These are phyloP conservation scores for Pantherophis alleghaniensis DNA, from an alignment of 2,797 vertebrate species.

Conservation along the genomic window DNA sequence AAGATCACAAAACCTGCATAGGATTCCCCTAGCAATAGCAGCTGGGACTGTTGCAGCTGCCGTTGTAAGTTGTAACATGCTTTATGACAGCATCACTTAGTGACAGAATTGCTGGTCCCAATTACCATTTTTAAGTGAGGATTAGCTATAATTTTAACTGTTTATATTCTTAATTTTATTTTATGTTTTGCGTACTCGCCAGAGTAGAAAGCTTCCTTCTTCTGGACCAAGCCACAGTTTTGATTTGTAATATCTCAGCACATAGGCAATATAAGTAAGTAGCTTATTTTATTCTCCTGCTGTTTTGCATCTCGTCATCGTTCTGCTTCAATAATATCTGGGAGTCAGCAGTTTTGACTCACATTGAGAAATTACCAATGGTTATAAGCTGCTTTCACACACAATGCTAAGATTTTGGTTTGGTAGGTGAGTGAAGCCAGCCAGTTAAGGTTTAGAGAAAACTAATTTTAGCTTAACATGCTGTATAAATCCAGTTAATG, in stretches of 20 bases:
- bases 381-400: background rate
- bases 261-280: background rate
- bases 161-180: no score
- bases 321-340: background rate
- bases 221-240: background rate
- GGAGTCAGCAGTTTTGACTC: background rate
- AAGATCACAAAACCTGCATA: no score
- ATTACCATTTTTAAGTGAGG: no score
- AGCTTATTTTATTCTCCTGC: background rate
- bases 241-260: background rate
- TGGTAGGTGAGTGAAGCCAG: background rate
- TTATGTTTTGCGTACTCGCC: background rate
- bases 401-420: background rate
- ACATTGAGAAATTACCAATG: background rate
- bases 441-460: background rate
- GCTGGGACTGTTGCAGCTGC: no score
- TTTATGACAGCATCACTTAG: no score
- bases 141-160: no score
- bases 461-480: background rate
- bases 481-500: background rate
- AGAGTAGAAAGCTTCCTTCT: background rate
- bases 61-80: no score
- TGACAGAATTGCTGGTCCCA: no score
- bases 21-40: no score
- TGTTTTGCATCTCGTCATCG: background rate